Base-by-base conservation (phyloP, 2,888 invertebrate species). In the Trissolcus brochymenae region DNA sequence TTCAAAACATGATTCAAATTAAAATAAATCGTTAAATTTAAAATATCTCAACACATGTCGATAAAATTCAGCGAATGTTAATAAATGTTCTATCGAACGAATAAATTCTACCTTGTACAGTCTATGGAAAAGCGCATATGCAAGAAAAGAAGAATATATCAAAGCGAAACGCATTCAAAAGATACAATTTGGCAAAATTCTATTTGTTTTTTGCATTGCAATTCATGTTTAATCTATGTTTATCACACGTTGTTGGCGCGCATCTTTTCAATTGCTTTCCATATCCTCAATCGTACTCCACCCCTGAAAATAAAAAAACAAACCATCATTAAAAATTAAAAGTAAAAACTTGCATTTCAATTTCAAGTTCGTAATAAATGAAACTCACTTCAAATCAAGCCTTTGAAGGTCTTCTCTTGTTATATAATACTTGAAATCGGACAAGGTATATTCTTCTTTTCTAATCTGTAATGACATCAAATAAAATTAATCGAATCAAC, bases 201-300 rank as follows among this genome's bases (percentile, higher is more conserved):
- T 6, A 25, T 25, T n/a, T 14, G 19, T 19, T 19, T 19, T 19
- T 43, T 43, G 14, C 13, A n/a, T 43, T 43, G 43, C 13, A 43
- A 43, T 2, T 43, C 6, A 7, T 46, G 14, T n/a, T 16, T 6
- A 16, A 6, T 6, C 6, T 16, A 46, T 51, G 29, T 65, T 14
- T n/a, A 43, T 64, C 55, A 68, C 49, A 59, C 60, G 43, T 53
- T 71, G 72, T 65, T 82, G 81, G 76, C 81, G 56, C 78, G 83
- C 71, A 93, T 92, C 51, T 93, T 92, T 72, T 92, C 88, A 65
- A 98, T 93, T 0, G 95, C 94, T 77, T 94, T 93, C 97, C 97
- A 98, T 78, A 98, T 90, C 66, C 94, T 92, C 55, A 97, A 92
- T 86, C 96, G 95, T 21, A 95, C 92, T 49, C 97, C 97, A 62